Percentiles rank a stretch among this genome's conserved stretches.
phyloP scores from a whole-genome alignment of 2,113 vertebrate species.

The Hippocampus abdominalis region DNA sequence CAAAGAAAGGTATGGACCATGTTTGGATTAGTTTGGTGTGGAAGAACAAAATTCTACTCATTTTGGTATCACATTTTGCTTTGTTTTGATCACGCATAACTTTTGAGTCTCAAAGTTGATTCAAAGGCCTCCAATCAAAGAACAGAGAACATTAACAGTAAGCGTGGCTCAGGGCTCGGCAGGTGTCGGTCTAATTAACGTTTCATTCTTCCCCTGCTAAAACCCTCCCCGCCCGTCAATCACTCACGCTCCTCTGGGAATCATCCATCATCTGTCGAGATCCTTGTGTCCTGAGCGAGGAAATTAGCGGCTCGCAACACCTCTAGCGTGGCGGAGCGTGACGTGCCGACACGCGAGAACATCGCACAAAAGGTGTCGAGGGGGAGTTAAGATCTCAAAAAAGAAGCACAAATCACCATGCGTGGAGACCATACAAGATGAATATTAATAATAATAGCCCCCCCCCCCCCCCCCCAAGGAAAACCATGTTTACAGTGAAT shows the following conservation, averaged over 20 bases:
- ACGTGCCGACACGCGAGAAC: slow-evolving; percentile 12
- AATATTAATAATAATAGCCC: neutral
- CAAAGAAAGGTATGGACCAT: too few relatives aligned
- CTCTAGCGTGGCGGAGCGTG: slow-evolving; percentile 40
- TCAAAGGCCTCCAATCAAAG: neutral
- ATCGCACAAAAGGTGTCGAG: slow-evolving; percentile 28
- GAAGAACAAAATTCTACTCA: too few relatives aligned
- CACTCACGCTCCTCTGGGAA: slow-evolving; percentile 34
- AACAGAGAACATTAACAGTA: neutral
- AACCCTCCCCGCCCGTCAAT: slow-evolving; percentile 47
- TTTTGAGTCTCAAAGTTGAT: neutral
- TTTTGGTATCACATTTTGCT: too few relatives aligned
- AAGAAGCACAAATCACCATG: slow-evolving; percentile 4
- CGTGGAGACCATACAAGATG: slow-evolving; percentile 18
- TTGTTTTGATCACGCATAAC: neutral
- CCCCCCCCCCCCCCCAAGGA: slow-evolving; percentile 10
- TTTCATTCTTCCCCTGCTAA: slow-evolving; percentile 3
- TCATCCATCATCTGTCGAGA: slow-evolving; percentile 26
- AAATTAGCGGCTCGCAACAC: slow-evolving; percentile 27
- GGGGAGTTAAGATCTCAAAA: slow-evolving; percentile 42
- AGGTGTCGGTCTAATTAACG: slow-evolving; percentile 48
- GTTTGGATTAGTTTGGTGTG: too few relatives aligned
- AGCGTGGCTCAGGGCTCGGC: slow-evolving; percentile 1
- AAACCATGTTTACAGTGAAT: slow-evolving; percentile 13
- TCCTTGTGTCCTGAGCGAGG: slow-evolving; percentile 28